These are phyloP conservation scores for Thymelicus lineola DNA, from an alignment of 2,888 invertebrate genomes.

Conservation along the genomic window DNA sequence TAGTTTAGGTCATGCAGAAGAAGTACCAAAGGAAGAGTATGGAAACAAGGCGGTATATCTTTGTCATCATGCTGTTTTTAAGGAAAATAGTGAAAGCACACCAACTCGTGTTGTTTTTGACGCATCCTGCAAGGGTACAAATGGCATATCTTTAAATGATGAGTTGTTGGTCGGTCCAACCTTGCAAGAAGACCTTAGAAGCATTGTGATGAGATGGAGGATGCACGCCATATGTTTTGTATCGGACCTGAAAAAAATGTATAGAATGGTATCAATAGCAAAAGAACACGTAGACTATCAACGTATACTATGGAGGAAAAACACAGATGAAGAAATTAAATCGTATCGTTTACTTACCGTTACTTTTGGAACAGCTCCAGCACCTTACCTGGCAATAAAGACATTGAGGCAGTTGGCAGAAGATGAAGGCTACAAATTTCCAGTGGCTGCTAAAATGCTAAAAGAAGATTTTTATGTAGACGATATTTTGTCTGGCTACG, in stretches of 20 bases:
- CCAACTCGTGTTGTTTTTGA: slow-evolving; percentile 42
- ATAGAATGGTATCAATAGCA: slow-evolving; percentile 25
- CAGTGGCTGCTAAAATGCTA: slow-evolving; percentile 36
- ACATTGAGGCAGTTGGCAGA: slow-evolving; percentile 41
- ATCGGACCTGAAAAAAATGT: slow-evolving; percentile 37
- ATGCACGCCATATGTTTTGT: slow-evolving; percentile 7
- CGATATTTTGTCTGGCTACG: slow-evolving; percentile 37
- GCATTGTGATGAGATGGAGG: slow-evolving; percentile 17
- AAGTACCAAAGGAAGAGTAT: slow-evolving; percentile 24
- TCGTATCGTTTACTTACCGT: slow-evolving; percentile 42
- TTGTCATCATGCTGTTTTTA: slow-evolving; percentile 28
- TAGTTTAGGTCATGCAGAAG: slow-evolving; percentile 20
- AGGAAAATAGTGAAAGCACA: slow-evolving; percentile 23
- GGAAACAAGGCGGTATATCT: slow-evolving; percentile 28
- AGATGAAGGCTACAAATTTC: slow-evolving; percentile 35
- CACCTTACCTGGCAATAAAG: slow-evolving; percentile 43
- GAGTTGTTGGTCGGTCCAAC: slow-evolving; percentile 42
- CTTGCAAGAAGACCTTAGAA: slow-evolving; percentile 20
- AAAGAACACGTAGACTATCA: slow-evolving; percentile 27
- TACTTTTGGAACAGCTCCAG: slow-evolving; percentile 45
- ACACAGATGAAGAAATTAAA: slow-evolving; percentile 30
- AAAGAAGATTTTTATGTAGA: slow-evolving; percentile 43
- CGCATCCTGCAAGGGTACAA: slow-evolving; percentile 39
- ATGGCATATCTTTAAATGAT: slow-evolving; percentile 43
- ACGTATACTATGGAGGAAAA: slow-evolving; percentile 29